Percentiles rank a stretch among this genome's conserved stretches.
These are phyloP conservation scores for Apodemia zela DNA, from an alignment of 2,888 invertebrate species.

Conservation along the genomic window DNA sequence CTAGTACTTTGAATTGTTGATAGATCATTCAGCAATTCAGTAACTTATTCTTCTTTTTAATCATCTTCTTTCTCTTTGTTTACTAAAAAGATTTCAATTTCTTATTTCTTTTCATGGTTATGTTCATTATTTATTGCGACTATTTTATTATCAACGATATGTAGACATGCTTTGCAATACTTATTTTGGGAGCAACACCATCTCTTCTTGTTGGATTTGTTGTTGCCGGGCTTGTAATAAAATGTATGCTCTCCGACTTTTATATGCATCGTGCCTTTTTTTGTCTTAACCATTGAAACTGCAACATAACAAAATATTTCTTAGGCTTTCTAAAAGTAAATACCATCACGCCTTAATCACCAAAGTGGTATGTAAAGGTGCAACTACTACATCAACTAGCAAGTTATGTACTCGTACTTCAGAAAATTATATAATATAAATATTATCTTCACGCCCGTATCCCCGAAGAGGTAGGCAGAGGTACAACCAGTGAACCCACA, in stretches of 20 bases:
- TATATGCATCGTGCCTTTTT: conserved; percentile 54
- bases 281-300: conserved; percentile 22
- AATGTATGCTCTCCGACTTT: conserved; percentile 55
- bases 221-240: conserved; percentile 52
- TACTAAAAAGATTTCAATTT: no score
- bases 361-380: not conserved
- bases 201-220: conserved; percentile 41
- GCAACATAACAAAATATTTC: conserved; percentile 2
- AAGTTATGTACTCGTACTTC: no score
- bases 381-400: no score
- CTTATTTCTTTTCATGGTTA: conserved; percentile 57
- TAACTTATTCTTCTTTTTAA: no score
- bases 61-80: no score
- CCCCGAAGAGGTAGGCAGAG: no score
- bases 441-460: no score
- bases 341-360: not conserved
- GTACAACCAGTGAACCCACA: no score
- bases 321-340: not conserved
- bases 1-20: no score
- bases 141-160: conserved; percentile 53
- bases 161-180: conserved; percentile 55
- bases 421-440: no score
- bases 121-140: conserved; percentile 56
- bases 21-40: no score
- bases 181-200: conserved; percentile 60